These are phyloP conservation scores for Dascillus cervinus DNA, from an alignment of 2,888 invertebrate genomes.

Conservation along the genomic window DNA sequence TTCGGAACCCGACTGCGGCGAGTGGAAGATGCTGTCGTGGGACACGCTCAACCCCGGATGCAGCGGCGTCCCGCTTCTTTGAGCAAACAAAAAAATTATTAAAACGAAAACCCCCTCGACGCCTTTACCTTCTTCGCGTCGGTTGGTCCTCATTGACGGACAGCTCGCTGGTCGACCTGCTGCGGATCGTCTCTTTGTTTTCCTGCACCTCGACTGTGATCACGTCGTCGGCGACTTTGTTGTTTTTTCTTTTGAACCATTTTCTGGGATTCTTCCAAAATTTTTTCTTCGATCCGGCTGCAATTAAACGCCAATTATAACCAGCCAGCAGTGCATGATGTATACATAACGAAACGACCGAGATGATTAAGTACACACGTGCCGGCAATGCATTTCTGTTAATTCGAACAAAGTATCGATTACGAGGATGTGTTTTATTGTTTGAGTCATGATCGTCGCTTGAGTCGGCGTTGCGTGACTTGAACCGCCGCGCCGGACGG, in stretches of 20 bases:
- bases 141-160: slow-evolving; percentile 53
- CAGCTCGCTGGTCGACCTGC: slow-evolving; percentile 57
- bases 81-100: slow-evolving; percentile 6
- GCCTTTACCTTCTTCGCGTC: slow-evolving; percentile 52
- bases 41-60: slow-evolving; percentile 66
- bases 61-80: slow-evolving; percentile 39
- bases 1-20: slow-evolving; percentile 50
- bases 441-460: too few relatives aligned
- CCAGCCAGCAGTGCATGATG: neutral
- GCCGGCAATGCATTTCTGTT: too few relatives aligned
- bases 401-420: too few relatives aligned
- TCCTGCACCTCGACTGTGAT: slow-evolving; percentile 43
- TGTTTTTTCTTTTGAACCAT: slow-evolving; percentile 44
- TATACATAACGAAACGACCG: too few relatives aligned
- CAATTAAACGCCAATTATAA: too few relatives aligned
- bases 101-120: too few relatives aligned
- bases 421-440: too few relatives aligned
- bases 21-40: slow-evolving; percentile 87
- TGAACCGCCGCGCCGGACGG: too few relatives aligned
- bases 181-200: slow-evolving; percentile 32
- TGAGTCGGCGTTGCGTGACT: too few relatives aligned
- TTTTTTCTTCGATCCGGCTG: slow-evolving; percentile 49
- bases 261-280: slow-evolving; percentile 53
- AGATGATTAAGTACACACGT: too few relatives aligned
- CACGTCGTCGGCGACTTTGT: slow-evolving; percentile 41